Conservation (phyloP, 1,140 invertebrate genomes). For the Microplitis mediator region DNA sequence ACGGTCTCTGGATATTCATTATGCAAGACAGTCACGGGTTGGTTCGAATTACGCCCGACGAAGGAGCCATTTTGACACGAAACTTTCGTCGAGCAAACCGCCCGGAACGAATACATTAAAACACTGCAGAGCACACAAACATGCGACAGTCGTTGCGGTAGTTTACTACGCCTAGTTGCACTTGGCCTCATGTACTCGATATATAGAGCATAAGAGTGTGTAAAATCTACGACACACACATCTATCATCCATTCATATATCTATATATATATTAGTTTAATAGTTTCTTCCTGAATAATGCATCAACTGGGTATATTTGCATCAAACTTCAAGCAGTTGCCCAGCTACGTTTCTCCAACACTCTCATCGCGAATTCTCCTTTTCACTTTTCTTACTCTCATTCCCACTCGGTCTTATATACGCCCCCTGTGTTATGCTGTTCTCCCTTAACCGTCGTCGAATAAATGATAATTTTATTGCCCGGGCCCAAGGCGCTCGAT, state of each 20-base stretch:
- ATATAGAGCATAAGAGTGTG: conserved; percentile 16
- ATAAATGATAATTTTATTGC: conserved; percentile 58
- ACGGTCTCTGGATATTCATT: conserved; percentile 24
- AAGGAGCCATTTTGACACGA: conserved; percentile 36
- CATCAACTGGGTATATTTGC: conserved; percentile 53
- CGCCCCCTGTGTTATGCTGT: conserved; percentile 26
- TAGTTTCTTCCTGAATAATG: conserved; percentile 57
- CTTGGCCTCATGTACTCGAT: conserved; percentile 32
- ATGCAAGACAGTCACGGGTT: conserved; percentile 30
- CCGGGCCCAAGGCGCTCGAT: conserved; percentile 36
- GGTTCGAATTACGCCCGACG: conserved; percentile 31
- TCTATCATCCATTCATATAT: background rate
- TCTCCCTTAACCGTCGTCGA: conserved; percentile 38
- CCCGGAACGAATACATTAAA: conserved; percentile 53
- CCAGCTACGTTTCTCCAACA: conserved; percentile 32
- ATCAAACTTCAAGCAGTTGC: conserved; percentile 53
- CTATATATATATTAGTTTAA: conserved; percentile 43
- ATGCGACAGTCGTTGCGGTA: conserved; percentile 45
- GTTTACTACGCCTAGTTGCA: conserved; percentile 48
- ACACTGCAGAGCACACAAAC: conserved; percentile 46
- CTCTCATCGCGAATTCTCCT: conserved; percentile 8
- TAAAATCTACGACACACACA: conserved; percentile 3
- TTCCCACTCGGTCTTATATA: conserved; percentile 12
- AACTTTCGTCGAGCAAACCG: conserved; percentile 40
- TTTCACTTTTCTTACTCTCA: conserved; percentile 7